Evolutionary conservation across 1,140 invertebrate genomes (phyloP).

Genomic region (Colletes gigas): DNA sequence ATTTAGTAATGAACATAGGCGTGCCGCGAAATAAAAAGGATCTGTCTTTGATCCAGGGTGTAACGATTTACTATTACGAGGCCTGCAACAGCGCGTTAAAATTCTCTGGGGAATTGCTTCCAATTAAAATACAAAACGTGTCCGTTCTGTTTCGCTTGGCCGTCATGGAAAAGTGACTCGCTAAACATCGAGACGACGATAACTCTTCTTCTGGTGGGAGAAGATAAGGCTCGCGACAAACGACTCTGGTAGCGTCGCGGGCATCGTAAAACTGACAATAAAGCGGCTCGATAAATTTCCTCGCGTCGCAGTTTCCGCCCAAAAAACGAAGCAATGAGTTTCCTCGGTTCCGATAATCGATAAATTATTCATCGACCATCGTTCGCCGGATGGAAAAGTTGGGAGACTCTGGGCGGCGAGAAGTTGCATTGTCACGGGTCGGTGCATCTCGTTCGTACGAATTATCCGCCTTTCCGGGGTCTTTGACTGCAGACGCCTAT

Average conservation of each 20-base stretch:
- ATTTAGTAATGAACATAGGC: too few species aligned
- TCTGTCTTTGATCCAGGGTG: too few species aligned
- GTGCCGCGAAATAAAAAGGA: too few species aligned
- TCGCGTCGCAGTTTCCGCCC: background rate
- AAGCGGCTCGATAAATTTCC: background rate
- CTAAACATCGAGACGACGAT: background rate
- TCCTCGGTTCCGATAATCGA: background rate
- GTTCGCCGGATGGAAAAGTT: background rate
- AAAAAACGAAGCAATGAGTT: background rate
- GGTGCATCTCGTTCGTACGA: constrained; percentile 25
- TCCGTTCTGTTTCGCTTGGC: too few species aligned
- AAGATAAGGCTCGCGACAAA: background rate
- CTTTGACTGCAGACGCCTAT: constrained; percentile 34
- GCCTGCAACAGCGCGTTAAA: background rate
- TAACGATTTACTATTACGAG: background rate
- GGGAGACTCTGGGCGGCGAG: background rate
- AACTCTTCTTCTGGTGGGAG: background rate
- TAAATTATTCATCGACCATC: constrained; percentile 18
- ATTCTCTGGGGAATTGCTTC: background rate
- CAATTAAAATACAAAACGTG: background rate
- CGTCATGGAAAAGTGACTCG: background rate
- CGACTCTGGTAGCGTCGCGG: background rate
- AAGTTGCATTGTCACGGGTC: constrained; percentile 1
- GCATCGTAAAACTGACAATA: background rate
- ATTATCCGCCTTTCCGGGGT: constrained; percentile 21